Conservation (phyloP, 2,113 vertebrate genomes). For the Pogonocichla stellata region DNA sequence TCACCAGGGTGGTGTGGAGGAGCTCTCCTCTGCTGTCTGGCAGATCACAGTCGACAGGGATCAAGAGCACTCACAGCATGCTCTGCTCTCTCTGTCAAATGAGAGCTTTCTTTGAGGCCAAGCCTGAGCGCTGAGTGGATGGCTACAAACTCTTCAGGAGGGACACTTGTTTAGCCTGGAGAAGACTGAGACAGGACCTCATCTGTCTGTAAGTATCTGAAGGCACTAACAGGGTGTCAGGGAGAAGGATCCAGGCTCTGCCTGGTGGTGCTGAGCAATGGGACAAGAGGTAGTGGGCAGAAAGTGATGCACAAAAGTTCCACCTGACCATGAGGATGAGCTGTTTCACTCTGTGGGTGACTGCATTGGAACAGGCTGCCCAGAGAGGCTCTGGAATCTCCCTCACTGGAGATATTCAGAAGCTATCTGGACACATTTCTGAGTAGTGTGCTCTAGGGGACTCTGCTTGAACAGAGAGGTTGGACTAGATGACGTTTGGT, state of each 20-base stretch:
- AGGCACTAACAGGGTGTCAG: not conserved
- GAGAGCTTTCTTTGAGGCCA: not conserved
- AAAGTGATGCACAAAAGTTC: not conserved
- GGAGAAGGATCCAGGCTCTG: not conserved
- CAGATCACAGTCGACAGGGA: not conserved
- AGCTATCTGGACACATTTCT: not conserved
- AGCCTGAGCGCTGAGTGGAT: not conserved
- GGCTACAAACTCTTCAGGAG: not conserved
- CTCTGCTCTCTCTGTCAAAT: not conserved
- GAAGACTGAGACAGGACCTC: not conserved
- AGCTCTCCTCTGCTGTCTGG: accelerated
- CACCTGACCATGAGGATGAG: not conserved
- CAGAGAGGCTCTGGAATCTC: not conserved
- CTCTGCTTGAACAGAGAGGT: not conserved
- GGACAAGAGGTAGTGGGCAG: too few relatives aligned
- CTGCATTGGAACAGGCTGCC: too few relatives aligned
- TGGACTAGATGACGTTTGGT: accelerated
- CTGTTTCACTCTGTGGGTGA: not conserved
- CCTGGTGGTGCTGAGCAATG: accelerated
- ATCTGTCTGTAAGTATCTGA: not conserved
- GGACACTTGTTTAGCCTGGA: not conserved
- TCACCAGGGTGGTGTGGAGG: not conserved
- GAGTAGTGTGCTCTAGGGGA: too few relatives aligned
- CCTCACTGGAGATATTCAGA: not conserved
- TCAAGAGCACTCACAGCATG: not conserved